phyloP scores from a whole-genome alignment of 2,888 invertebrate genomes.

The Epistrophe eligans region DNA sequence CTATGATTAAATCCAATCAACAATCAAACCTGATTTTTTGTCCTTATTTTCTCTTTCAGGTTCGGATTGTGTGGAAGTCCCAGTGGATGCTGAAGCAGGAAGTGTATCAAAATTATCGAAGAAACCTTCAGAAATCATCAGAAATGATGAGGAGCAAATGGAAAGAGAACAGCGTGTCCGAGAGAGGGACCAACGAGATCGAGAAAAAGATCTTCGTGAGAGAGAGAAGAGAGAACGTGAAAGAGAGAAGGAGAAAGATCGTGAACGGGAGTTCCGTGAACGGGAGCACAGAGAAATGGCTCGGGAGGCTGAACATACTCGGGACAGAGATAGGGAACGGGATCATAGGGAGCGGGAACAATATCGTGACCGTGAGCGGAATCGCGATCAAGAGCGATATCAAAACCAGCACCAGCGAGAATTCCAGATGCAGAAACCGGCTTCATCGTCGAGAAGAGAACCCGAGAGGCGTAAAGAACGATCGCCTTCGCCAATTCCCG shows the following conservation, averaged over 20 bases:
- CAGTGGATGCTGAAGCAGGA: conserved; percentile 78
- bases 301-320: conserved; percentile 58
- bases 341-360: conserved; percentile 70
- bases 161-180: conserved; percentile 75
- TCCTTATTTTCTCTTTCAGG: conserved; percentile 79
- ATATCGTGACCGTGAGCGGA: conserved; percentile 69
- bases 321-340: conserved; percentile 71
- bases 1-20: conserved; percentile 12
- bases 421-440: conserved; percentile 62
- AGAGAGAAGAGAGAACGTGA: conserved; percentile 67
- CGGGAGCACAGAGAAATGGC: conserved; percentile 58
- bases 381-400: conserved; percentile 63
- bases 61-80: conserved; percentile 84
- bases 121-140: neutral
- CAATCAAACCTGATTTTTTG: conserved; percentile 62
- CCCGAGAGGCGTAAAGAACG: conserved; percentile 71
- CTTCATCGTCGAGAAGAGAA: conserved; percentile 56
- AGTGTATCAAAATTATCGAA: neutral
- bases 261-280: conserved; percentile 55
- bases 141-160: conserved; percentile 25
- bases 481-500: conserved; percentile 82
- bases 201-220: conserved; percentile 51
- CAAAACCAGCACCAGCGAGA: conserved; percentile 71
- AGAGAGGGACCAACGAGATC: conserved; percentile 71
- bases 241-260: conserved; percentile 61